Conservation (phyloP, 2,797 vertebrate genomes). For the Clamator glandarius region DNA sequence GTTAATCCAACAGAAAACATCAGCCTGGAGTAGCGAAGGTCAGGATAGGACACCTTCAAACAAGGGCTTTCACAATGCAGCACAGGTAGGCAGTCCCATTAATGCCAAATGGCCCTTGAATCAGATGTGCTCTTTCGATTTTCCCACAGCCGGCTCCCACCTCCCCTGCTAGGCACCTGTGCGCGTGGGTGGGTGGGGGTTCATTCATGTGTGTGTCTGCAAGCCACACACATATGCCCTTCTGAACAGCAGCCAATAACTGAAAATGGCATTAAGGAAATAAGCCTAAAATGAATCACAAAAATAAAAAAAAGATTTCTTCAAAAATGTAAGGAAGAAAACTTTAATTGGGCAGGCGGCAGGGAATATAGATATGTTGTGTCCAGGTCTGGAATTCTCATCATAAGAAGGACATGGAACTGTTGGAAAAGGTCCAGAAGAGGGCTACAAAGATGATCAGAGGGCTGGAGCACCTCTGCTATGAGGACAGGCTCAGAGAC, state of each 20-base stretch:
- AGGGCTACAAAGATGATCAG: too few species aligned
- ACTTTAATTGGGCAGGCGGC: background rate
- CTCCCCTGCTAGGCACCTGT: background rate
- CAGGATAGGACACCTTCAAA: background rate
- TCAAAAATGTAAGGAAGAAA: background rate
- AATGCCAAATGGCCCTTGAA: fast-evolving
- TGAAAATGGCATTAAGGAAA: background rate
- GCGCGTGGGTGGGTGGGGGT: too few species aligned
- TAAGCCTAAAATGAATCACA: background rate
- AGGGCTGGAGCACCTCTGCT: too few species aligned
- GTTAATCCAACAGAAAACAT: background rate
- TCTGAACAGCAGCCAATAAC: background rate
- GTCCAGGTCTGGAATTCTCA: too few species aligned
- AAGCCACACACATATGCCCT: fast-evolving
- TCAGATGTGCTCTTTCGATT: background rate
- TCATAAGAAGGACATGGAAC: too few species aligned
- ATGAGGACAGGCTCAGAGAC: too few species aligned
- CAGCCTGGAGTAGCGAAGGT: background rate
- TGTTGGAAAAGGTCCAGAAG: too few species aligned
- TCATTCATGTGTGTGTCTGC: background rate
- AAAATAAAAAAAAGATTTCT: too few species aligned
- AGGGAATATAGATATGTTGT: background rate
- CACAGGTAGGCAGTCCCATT: background rate
- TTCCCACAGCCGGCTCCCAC: background rate
- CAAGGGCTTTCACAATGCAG: background rate